Conservation (phyloP, 2,797 vertebrate genomes). For the Emydoidea blandingii region DNA sequence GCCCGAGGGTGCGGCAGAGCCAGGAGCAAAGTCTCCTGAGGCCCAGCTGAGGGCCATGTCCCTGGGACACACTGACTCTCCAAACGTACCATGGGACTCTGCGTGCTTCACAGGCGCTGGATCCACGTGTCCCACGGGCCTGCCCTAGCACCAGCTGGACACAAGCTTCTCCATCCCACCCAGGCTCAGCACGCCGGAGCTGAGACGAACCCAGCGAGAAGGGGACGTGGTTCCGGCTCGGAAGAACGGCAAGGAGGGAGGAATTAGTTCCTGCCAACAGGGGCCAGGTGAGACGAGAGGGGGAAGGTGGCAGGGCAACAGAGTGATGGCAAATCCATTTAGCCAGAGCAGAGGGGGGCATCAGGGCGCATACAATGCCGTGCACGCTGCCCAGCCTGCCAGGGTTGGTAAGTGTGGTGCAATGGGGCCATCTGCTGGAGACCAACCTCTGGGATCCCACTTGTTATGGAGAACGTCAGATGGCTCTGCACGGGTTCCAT, state of each 20-base stretch:
- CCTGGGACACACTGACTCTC: not conserved
- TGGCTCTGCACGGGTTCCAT: not conserved
- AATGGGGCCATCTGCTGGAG: not conserved
- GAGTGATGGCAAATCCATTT: not conserved
- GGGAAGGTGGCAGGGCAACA: not conserved
- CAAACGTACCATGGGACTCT: fast-evolving
- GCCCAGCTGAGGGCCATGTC: not conserved
- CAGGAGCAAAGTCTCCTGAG: not conserved
- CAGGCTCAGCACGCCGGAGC: not conserved
- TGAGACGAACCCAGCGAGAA: not conserved
- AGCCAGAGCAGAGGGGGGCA: not conserved
- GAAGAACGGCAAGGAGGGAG: not conserved
- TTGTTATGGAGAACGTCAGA: not conserved
- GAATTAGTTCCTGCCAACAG: not conserved
- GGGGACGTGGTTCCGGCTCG: fast-evolving
- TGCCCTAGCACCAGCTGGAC: not conserved
- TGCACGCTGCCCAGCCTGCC: no score
- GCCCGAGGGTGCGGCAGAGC: not conserved
- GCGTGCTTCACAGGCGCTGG: no score
- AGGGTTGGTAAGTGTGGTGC: not conserved
- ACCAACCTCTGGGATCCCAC: not conserved
- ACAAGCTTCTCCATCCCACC: not conserved
- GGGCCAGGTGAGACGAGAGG: not conserved
- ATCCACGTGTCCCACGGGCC: not conserved
- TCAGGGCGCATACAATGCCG: no score